Base-by-base conservation (phyloP, 2,113 vertebrate genomes). In the Rynchops niger region DNA sequence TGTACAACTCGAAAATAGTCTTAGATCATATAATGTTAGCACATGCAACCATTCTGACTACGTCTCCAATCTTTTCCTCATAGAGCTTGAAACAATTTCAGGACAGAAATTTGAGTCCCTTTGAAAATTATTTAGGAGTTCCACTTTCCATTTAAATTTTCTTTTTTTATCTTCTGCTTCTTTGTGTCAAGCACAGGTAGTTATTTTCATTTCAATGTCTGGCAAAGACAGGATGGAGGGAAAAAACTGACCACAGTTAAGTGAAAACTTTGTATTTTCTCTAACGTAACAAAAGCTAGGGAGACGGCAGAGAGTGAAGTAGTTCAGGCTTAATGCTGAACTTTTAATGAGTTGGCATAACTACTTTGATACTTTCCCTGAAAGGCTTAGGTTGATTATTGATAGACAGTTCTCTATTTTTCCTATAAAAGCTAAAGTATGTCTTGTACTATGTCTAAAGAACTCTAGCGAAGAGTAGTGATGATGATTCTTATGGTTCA, bases 181-280 rank as follows among this genome's bases (percentile, higher is more conserved):
- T 91, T 94, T 81, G 56, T 82, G 79, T 85, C 53, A 90, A 90
- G 70, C 36, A 66, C 15, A 79, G 65, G 92, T 23, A 93, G 93
- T 76, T 91, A 86, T 71, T 96, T 90, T 84, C 86, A 84, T 89
- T 96, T 95, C 83, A 88, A 29, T 52, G 42, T 71, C 73, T 90
- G 40, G 72, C 15, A 83, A 87, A 90, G n/a, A 76, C 34, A 88
- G 22, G 5, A n/a, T 49, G 58, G 78, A 87, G 9, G 5, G 40
- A 42, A 38, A 82, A 77, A 74, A 34, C 32, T 58, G 55, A 77
- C 2, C 36, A 49, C 20, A 65, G 29, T 32, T 59, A 83, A 56
- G 29, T 36, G 47, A 66, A 91, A 87, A 90, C 19, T 47, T 82
- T 22, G 7, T 53, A 62, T 61, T 87, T 88, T 90, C 49, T 89